Evolutionary conservation across 2,797 vertebrate genomes (phyloP).

Genomic region (Tangara arthus): DNA sequence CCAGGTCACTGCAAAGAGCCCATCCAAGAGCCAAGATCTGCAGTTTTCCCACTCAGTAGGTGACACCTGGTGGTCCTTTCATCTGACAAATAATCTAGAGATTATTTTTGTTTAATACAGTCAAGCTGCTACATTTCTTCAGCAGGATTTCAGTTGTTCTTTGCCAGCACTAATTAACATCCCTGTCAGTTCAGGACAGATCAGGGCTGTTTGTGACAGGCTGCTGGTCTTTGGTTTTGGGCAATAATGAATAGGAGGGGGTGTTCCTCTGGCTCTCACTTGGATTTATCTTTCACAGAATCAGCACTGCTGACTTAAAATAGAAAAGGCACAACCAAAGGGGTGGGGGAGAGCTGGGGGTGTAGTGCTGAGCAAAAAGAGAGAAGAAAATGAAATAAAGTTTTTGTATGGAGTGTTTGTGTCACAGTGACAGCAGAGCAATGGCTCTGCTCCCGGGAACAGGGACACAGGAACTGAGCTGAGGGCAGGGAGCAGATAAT

Average conservation of each 20-base stretch:
- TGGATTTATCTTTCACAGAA: neutral
- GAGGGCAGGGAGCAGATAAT: neutral
- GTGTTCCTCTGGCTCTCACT: neutral
- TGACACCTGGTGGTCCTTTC: neutral
- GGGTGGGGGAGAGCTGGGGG: neutral
- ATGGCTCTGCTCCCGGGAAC: neutral
- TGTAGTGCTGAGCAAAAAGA: neutral
- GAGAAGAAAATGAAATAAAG: neutral
- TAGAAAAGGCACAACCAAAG: neutral
- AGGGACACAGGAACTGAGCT: neutral
- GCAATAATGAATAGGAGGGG: neutral
- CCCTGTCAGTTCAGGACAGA: neutral
- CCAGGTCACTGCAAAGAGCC: neutral
- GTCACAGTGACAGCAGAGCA: neutral
- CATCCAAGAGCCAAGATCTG: fast-evolving
- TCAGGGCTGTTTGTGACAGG: neutral
- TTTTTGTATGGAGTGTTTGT: neutral
- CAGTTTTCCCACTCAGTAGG: neutral
- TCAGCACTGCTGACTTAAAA: neutral
- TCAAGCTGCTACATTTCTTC: neutral
- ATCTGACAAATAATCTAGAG: neutral
- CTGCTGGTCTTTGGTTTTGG: neutral
- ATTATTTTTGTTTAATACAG: neutral
- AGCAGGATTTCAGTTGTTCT: neutral
- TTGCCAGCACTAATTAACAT: neutral